Conservation (phyloP, 2,113 vertebrate species). For the Tetrax tetrax region DNA sequence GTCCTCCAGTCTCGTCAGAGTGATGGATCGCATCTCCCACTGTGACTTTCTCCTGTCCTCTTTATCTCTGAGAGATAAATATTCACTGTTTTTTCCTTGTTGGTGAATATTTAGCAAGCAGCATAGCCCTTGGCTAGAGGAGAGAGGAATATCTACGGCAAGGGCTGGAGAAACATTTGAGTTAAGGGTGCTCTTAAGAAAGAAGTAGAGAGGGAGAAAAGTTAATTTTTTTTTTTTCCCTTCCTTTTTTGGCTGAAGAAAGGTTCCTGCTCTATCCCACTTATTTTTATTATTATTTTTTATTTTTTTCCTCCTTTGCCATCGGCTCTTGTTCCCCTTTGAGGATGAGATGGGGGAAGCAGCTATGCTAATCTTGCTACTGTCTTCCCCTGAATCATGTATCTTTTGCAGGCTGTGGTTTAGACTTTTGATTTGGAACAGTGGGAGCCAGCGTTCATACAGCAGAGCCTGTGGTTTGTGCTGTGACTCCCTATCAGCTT, state of each 20-base stretch:
- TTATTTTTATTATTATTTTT: not conserved
- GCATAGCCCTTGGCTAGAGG: not conserved
- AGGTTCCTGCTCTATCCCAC: not conserved
- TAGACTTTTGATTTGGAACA: not conserved
- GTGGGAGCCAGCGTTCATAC: not conserved
- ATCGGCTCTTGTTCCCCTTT: not conserved
- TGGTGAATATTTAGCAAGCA: not conserved
- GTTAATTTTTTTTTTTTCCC: not conserved
- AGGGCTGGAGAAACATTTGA: not conserved
- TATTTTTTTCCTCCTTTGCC: not conserved
- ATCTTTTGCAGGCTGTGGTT: not conserved
- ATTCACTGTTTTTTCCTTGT: not conserved
- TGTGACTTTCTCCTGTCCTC: not conserved
- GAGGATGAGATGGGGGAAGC: not conserved
- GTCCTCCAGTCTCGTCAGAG: not conserved
- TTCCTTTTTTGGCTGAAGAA: not conserved
- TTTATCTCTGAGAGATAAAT: slow-evolving; percentile 13
- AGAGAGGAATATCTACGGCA: not conserved
- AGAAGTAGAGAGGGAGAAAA: not conserved
- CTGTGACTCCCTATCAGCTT: not conserved
- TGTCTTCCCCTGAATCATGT: not conserved
- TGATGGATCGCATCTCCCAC: not conserved
- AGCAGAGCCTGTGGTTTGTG: not conserved
- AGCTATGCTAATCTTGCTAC: not conserved
- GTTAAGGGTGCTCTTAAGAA: not conserved